Percentiles rank a stretch among this genome's conserved stretches.
phyloP scores from a whole-genome alignment of 2,888 invertebrate species.

The Germaria angustata region DNA sequence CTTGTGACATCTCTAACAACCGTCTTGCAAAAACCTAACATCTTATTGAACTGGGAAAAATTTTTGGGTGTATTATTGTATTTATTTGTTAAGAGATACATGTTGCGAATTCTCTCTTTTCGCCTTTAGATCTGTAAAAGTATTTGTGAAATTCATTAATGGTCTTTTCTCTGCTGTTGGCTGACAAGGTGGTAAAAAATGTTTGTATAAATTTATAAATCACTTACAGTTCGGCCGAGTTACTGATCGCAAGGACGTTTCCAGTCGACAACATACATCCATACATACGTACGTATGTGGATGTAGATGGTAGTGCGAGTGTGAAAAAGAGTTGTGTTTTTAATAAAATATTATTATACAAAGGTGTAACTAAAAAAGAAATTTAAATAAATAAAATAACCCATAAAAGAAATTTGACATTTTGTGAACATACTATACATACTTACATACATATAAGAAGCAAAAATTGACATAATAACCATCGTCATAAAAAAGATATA shows the following conservation, averaged over 20 bases:
- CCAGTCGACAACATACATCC: background rate
- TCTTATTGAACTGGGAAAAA: background rate
- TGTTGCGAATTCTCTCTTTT: slow-evolving; percentile 5
- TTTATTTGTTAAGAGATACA: slow-evolving; percentile 1
- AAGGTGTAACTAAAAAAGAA: background rate
- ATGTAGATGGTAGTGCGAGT: background rate
- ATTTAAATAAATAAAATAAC: background rate
- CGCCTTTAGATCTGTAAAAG: background rate
- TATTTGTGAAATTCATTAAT: slow-evolving; percentile 55
- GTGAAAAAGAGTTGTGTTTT: background rate
- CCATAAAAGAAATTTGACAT: background rate
- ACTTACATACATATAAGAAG: background rate
- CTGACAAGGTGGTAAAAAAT: slow-evolving; percentile 46
- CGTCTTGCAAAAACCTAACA: background rate
- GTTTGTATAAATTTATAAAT: slow-evolving; percentile 45
- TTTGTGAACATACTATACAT: no score
- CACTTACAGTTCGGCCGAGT: slow-evolving; percentile 58
- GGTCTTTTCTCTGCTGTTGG: slow-evolving; percentile 32
- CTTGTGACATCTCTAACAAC: background rate
- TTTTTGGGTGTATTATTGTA: slow-evolving; percentile 17
- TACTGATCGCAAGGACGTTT: slow-evolving; percentile 52
- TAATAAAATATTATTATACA: background rate
- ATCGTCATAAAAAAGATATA: background rate
- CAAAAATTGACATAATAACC: background rate
- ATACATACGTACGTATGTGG: no score